Percentiles rank a stretch among this genome's conserved stretches.
Evolutionary conservation across 1,140 invertebrate species (phyloP).

Genomic region (Tyrophagus putrescentiae): DNA sequence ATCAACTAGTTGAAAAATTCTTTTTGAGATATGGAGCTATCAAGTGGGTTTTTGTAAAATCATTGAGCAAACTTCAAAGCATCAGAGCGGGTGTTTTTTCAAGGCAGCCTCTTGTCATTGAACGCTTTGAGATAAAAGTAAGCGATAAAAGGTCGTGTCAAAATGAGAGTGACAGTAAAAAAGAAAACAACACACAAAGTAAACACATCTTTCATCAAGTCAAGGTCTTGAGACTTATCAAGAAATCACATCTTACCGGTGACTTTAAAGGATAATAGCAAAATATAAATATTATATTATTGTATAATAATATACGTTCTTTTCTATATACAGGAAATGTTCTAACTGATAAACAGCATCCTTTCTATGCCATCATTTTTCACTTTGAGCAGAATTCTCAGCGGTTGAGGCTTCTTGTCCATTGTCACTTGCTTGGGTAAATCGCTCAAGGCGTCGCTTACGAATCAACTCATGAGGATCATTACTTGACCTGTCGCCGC

Average conservation of each 20-base stretch:
- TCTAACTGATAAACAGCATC: not conserved
- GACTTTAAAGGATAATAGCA: not conserved
- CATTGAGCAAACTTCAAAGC: too few relatives aligned
- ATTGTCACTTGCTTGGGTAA: not conserved
- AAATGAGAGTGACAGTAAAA: not conserved
- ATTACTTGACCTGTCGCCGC: not conserved
- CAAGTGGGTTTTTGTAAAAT: too few relatives aligned
- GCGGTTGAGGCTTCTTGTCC: not conserved
- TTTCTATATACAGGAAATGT: not conserved
- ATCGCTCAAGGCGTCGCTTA: slow-evolving; percentile 14
- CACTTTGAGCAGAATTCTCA: slow-evolving; percentile 5
- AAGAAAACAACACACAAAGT: not conserved
- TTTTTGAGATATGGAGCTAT: too few relatives aligned
- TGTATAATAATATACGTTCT: not conserved
- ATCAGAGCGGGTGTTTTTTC: too few relatives aligned
- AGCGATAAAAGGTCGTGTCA: not conserved
- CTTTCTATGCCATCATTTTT: not conserved
- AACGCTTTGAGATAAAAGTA: too few relatives aligned
- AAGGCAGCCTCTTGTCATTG: too few relatives aligned
- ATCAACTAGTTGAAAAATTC: too few relatives aligned
- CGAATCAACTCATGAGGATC: slow-evolving; percentile 15
- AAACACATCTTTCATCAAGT: not conserved
- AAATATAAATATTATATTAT: not conserved
- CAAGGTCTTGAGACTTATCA: not conserved
- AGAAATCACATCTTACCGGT: not conserved